Base-by-base conservation (phyloP, 2,888 invertebrate species). In the Zele albiditarsus region DNA sequence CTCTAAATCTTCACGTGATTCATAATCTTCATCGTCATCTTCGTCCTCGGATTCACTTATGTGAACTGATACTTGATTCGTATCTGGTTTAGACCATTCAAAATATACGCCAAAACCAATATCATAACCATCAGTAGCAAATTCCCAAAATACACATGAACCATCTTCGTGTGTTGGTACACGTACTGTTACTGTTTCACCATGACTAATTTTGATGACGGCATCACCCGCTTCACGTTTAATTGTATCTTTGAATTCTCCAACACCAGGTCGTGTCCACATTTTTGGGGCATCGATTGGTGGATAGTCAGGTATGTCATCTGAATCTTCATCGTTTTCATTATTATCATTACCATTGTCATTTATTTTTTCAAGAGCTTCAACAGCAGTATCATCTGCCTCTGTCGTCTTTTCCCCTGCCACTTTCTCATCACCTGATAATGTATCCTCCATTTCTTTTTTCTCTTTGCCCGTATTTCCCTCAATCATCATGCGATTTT, bases 41-140 rank as follows among this genome's bases (percentile, higher is more conserved):
- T 92, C 93, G 46, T 97, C 97, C 28, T 98, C 97, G 80, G 97
- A 98, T 86, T 99, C 99, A 16, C 96, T 96, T 8, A 99, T 96
- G 87, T 99, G 98, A 1, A 99, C 96, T 0, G 98, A 97, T 4
- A 98, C 97, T 83, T 91, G 91, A 82, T 96, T 96, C 57, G 92
- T 95, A 58, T 95, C 94, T 0, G 95, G 93, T 1, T 97, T 97
- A 71, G 95, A 96, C 97, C 98, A 99, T 90, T 99, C 99, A 89
- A 99, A 99, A 89, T 96, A 98, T 67, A 99, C 93, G 0, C 99
- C 99, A 90, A 99, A 99, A 78, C 95, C 97, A 84, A 99, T 96
- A 89, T 99, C 99, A 87, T 98, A 99, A 87, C 94, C 94, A 89
- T 99, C 99, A 0, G 99, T 99, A 16, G 98, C 98, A 89, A 99